A percentile compares a stretch with the other conserved stretches of the same genome.
Conservation (phyloP, 2,113 vertebrate genomes). For the Muscicapa adusta region DNA sequence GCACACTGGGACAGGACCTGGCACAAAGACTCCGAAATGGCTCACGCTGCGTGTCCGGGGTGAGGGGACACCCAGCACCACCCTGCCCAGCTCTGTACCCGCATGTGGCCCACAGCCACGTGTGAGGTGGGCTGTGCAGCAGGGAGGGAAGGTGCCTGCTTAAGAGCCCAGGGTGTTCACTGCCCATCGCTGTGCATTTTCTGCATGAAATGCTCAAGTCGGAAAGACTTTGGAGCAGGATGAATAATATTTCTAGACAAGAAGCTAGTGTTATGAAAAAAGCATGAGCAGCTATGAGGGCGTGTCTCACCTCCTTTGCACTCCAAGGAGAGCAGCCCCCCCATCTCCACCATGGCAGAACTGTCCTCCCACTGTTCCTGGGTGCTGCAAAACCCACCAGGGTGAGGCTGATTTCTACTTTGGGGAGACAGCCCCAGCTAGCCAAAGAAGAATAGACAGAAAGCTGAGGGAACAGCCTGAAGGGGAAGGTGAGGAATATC, state of each 20-base stretch:
- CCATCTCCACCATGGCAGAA: not conserved
- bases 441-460: not conserved
- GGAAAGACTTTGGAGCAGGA: not conserved
- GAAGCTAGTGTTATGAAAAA: not conserved
- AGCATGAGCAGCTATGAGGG: not conserved
- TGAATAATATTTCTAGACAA: not conserved
- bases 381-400: fast-evolving
- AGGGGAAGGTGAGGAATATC: not conserved
- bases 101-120: fast-evolving
- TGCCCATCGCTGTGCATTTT: not conserved
- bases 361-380: not conserved
- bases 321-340: not conserved
- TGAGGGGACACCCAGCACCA: not conserved
- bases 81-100: not conserved
- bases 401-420: not conserved
- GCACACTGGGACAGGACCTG: not conserved
- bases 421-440: not conserved
- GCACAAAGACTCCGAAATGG: fast-evolving
- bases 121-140: not conserved
- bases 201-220: not conserved
- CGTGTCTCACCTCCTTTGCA: not conserved
- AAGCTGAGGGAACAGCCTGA: not conserved
- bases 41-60: fast-evolving
- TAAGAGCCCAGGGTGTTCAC: not conserved
- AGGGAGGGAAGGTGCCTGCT: not conserved